Evolutionary conservation across 2,888 invertebrate genomes (phyloP), one percentile per base, ranked within the genome.

Genomic region (Oscheius sp.): DNA sequence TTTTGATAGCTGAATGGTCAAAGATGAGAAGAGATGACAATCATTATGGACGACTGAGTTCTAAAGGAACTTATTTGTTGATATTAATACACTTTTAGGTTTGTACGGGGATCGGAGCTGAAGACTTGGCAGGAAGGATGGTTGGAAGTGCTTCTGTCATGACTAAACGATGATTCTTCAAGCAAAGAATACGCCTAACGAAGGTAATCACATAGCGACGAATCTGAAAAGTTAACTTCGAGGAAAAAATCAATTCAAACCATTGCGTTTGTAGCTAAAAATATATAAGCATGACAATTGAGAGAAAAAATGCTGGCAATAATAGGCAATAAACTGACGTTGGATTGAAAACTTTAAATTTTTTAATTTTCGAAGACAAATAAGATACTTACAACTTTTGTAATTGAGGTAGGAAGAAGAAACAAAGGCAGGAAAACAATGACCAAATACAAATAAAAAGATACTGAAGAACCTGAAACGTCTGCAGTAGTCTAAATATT

Each of bases 251-350:
- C n/a, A n/a, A n/a, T n/a, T n/a, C n/a, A n/a, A n/a, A n/a, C n/a
- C n/a, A n/a, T n/a, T n/a, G n/a, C 17, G 9, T 44, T 59, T 2
- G 59, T 59, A 14, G 44, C 8, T 2, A 59, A 30, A 41, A 59
- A 59, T 17, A 59, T 30, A 26, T 59, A 59, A 9, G 59, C 41
- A 28, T 59, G 59, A 14, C 28, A 44, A 3, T 41, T 59, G 1
- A 59, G 41, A 4, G 59, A 59, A 24, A 59, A n/a, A n/a, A 38
- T 59, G n/a, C 59, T 59, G 38, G 44, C 44, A 6, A 41, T 2
- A 26, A 26, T 41, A 3, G 59, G 59, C 20, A 59, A 14, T 14
- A 59, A 44, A 9, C 44, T 41, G 6, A 59, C 12, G 30, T 44
- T 44, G n/a, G 59, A 41, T 26, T 59, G 41, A 8, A 59, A 44